phyloP scores from a whole-genome alignment of 2,797 vertebrate species.

The Apogon talboti region DNA sequence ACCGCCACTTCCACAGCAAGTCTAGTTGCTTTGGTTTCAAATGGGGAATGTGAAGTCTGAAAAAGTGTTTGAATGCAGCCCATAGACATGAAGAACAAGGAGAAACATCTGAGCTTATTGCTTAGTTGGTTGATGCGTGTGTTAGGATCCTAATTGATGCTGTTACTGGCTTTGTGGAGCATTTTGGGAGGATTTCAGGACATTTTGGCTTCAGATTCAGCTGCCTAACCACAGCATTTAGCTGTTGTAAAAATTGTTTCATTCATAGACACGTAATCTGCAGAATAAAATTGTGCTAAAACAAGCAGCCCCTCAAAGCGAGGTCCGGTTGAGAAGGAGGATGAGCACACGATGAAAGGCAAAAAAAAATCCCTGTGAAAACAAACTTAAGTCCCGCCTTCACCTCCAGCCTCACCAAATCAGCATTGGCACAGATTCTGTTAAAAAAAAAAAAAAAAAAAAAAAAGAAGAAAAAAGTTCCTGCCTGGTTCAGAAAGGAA shows the following conservation, averaged over 20 bases:
- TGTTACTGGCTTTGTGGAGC: slow-evolving; percentile 19
- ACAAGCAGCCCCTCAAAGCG: background rate
- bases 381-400: slow-evolving; percentile 13
- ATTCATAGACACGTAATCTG: slow-evolving; percentile 30
- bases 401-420: slow-evolving; percentile 6
- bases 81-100: slow-evolving; percentile 10
- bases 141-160: slow-evolving; percentile 18
- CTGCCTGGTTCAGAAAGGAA: slow-evolving; percentile 23
- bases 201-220: slow-evolving; percentile 59
- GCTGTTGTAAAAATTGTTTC: slow-evolving; percentile 29
- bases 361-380: slow-evolving; percentile 40
- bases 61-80: slow-evolving; percentile 39
- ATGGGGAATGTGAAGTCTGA: slow-evolving; percentile 31
- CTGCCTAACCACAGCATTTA: slow-evolving; percentile 50
- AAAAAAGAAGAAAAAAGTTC: slow-evolving; percentile 3
- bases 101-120: slow-evolving; percentile 65
- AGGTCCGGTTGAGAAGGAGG: slow-evolving; percentile 21
- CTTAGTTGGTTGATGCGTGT: slow-evolving; percentile 48
- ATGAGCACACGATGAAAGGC: slow-evolving; percentile 34
- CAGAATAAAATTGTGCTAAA: slow-evolving; percentile 32
- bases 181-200: slow-evolving; percentile 25
- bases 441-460: slow-evolving; percentile 18
- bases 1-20: slow-evolving; percentile 43
- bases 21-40: slow-evolving; percentile 66
- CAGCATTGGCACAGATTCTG: slow-evolving; percentile 60